phyloP scores from a whole-genome alignment of 2,888 invertebrate species.

The Aradus depressus region DNA sequence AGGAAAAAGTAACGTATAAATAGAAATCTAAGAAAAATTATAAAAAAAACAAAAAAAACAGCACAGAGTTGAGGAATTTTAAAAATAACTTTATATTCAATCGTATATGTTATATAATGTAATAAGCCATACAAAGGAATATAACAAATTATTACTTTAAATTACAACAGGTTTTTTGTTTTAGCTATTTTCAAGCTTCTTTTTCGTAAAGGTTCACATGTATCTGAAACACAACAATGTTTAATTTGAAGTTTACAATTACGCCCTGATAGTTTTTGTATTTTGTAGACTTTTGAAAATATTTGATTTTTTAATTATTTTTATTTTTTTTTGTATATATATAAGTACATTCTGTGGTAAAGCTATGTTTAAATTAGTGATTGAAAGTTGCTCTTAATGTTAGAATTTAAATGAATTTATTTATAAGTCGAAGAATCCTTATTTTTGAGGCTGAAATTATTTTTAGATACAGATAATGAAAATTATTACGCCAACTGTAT shows the following conservation, averaged over 20 bases:
- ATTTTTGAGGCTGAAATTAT: slow-evolving; percentile 21
- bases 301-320: slow-evolving; percentile 2
- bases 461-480: slow-evolving; percentile 24
- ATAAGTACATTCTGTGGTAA: slow-evolving; percentile 24
- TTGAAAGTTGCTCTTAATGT: slow-evolving; percentile 26
- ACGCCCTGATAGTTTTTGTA: slow-evolving; percentile 23
- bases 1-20: no score
- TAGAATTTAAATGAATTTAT: slow-evolving; percentile 27
- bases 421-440: slow-evolving; percentile 19
- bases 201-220: slow-evolving; percentile 20
- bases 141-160: slow-evolving; percentile 26
- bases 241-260: slow-evolving; percentile 21
- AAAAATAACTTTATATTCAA: slow-evolving; percentile 28
- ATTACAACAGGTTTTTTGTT: slow-evolving; percentile 19
- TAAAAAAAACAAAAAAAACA: no score
- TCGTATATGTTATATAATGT: slow-evolving; percentile 26
- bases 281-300: neutral
- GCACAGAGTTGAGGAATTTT: slow-evolving; percentile 25
- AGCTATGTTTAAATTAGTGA: slow-evolving; percentile 26
- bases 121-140: slow-evolving; percentile 28
- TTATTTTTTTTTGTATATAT: slow-evolving; percentile 15
- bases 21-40: no score
- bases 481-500: slow-evolving; percentile 23
- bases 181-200: slow-evolving; percentile 26
- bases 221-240: slow-evolving; percentile 15